Conservation (phyloP, 1,140 invertebrate genomes). For the Camponotus pennsylvanicus region DNA sequence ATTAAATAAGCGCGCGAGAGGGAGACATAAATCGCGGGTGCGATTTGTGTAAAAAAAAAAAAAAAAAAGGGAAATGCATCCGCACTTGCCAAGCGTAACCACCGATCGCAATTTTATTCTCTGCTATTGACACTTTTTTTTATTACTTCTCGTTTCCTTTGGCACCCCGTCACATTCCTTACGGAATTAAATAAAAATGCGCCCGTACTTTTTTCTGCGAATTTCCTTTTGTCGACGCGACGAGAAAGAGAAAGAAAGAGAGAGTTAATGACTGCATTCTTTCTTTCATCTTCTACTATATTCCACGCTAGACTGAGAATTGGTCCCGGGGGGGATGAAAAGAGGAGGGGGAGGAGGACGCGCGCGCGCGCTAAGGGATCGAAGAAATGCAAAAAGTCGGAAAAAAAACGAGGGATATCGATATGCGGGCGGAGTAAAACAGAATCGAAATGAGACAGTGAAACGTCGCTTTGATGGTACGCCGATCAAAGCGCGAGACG, state of each 20-base stretch:
- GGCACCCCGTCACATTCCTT: slow-evolving; percentile 22
- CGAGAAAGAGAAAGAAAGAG: slow-evolving; percentile 29
- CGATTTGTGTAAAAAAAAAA: background rate
- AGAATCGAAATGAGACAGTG: slow-evolving; percentile 77
- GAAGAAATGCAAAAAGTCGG: slow-evolving; percentile 40
- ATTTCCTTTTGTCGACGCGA: slow-evolving; percentile 34
- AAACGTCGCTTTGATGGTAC: slow-evolving; percentile 70
- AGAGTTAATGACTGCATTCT: slow-evolving; percentile 67
- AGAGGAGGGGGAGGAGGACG: background rate
- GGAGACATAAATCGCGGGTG: background rate
- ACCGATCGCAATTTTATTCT: slow-evolving; percentile 26
- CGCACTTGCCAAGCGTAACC: background rate
- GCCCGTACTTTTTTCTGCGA: background rate
- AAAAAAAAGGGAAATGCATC: background rate
- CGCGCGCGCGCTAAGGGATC: slow-evolving; percentile 34
- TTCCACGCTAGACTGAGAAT: slow-evolving; percentile 66
- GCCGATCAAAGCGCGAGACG: slow-evolving; percentile 71
- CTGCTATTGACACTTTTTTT: slow-evolving; percentile 36
- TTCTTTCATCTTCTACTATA: slow-evolving; percentile 43
- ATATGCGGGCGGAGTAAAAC: slow-evolving; percentile 79
- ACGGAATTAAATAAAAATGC: slow-evolving; percentile 41
- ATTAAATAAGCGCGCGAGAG: background rate
- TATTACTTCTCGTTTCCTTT: slow-evolving; percentile 33
- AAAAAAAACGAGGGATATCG: slow-evolving; percentile 67
- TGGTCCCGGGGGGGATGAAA: slow-evolving; percentile 58